Evolutionary conservation across 2,113 vertebrate genomes (phyloP).

Genomic region (Sylvilagus bachmani): DNA sequence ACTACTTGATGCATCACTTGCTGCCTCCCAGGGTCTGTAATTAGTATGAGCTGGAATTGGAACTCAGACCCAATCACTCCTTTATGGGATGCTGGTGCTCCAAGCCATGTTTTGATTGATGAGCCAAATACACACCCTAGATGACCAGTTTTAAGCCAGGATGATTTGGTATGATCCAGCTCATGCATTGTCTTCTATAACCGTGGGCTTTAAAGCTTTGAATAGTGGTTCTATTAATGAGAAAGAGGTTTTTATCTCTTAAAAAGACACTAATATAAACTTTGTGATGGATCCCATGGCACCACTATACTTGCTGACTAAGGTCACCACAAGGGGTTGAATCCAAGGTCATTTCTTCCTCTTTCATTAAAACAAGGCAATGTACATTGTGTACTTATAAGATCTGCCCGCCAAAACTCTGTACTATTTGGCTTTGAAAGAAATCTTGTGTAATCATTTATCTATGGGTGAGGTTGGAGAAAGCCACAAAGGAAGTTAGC

Average conservation of each 20-base stretch:
- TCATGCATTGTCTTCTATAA: neutral
- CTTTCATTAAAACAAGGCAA: neutral
- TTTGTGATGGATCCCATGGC: neutral
- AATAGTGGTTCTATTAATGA: conserved; percentile 23
- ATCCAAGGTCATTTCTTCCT: neutral
- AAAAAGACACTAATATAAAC: neutral
- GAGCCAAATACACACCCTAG: neutral
- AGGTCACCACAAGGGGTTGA: neutral
- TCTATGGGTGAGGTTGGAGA: conserved; percentile 71
- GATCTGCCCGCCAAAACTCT: conserved; percentile 41
- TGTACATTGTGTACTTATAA: neutral
- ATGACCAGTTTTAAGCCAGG: neutral
- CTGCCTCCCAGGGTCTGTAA: too few species aligned
- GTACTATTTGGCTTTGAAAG: conserved; percentile 62
- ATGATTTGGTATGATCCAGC: neutral
- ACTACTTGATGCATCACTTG: too few species aligned
- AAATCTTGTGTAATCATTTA: conserved; percentile 71
- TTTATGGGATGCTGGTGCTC: too few species aligned
- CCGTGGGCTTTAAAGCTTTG: conserved; percentile 36
- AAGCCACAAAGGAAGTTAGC: conserved; percentile 80
- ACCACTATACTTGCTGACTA: neutral
- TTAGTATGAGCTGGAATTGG: too few species aligned
- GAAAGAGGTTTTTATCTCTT: conserved; percentile 37
- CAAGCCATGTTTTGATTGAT: too few species aligned
- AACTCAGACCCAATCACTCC: too few species aligned